These are phyloP conservation scores for Clarias laeviceps DNA, from an alignment of 2,797 vertebrate genomes.

Conservation along the genomic window DNA sequence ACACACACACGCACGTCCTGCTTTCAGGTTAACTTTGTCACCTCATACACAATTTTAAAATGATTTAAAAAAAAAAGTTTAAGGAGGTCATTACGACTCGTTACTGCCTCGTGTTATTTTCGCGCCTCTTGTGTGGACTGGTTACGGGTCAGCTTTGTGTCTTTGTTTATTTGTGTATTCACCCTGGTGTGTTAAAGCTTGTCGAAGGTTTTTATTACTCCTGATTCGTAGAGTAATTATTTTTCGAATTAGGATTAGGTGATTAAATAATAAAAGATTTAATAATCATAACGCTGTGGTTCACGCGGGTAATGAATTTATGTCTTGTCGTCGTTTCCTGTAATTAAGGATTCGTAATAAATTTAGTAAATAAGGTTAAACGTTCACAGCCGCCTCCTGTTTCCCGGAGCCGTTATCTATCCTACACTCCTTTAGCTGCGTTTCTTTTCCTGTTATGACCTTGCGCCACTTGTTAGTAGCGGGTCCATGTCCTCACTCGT, in stretches of 20 bases:
- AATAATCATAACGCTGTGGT: not conserved
- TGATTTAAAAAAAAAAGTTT: not conserved
- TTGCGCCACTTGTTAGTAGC: slow-evolving; percentile 36
- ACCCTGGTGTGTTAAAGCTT: not conserved
- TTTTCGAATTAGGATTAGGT: not conserved
- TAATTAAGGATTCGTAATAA: not conserved
- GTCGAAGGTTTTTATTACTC: not conserved
- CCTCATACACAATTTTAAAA: not conserved
- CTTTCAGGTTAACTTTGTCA: not conserved
- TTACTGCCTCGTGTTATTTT: not conserved
- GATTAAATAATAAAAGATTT: not conserved
- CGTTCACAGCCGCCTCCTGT: not conserved
- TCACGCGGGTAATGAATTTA: not conserved
- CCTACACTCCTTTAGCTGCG: not conserved
- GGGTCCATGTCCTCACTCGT: slow-evolving; percentile 23
- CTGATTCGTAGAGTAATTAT: not conserved
- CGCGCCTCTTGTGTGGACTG: not conserved
- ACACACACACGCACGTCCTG: not conserved
- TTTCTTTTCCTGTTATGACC: slow-evolving; percentile 4
- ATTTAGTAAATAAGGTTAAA: not conserved
- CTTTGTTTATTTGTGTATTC: too few species aligned
- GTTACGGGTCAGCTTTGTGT: not conserved
- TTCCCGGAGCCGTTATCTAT: not conserved
- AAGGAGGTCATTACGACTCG: not conserved
- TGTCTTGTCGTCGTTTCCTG: not conserved